Percentiles rank a stretch among this genome's conserved stretches.
Evolutionary conservation across 2,113 vertebrate species (phyloP).

Genomic region (Tenrec ecaudatus): DNA sequence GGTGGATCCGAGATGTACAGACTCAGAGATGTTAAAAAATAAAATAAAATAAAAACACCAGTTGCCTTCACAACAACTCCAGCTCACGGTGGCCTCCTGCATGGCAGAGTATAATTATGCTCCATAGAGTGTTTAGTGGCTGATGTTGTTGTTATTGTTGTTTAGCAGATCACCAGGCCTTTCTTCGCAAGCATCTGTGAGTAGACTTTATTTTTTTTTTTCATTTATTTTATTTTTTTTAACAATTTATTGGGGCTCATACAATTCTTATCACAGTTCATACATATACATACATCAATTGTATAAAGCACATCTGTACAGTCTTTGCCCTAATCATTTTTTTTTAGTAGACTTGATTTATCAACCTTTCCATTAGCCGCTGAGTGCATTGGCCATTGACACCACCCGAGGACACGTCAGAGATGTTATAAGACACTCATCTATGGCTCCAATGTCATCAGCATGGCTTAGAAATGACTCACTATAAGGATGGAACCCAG

Average conservation of each 20-base stretch:
- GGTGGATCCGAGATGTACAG: not conserved
- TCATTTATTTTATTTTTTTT: no score
- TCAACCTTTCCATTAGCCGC: not conserved
- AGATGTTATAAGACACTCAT: not conserved
- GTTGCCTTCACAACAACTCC: not conserved
- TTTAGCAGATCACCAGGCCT: not conserved
- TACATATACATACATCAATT: no score
- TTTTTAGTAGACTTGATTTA: not conserved
- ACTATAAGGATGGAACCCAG: not conserved
- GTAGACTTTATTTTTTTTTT: not conserved
- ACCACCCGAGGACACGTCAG: not conserved
- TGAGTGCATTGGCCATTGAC: not conserved
- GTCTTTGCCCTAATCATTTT: no score
- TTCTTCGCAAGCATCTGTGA: not conserved
- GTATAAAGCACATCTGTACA: no score
- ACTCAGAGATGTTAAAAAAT: not conserved
- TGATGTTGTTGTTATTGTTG: not conserved
- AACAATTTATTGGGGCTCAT: no score
- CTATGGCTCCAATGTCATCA: not conserved
- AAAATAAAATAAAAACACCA: not conserved
- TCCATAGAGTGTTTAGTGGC: not conserved
- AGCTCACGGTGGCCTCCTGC: not conserved
- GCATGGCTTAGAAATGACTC: not conserved
- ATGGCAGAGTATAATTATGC: not conserved
- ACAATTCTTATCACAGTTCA: no score